Conservation (phyloP, 1,140 invertebrate genomes). For the Cephus cinctus region DNA sequence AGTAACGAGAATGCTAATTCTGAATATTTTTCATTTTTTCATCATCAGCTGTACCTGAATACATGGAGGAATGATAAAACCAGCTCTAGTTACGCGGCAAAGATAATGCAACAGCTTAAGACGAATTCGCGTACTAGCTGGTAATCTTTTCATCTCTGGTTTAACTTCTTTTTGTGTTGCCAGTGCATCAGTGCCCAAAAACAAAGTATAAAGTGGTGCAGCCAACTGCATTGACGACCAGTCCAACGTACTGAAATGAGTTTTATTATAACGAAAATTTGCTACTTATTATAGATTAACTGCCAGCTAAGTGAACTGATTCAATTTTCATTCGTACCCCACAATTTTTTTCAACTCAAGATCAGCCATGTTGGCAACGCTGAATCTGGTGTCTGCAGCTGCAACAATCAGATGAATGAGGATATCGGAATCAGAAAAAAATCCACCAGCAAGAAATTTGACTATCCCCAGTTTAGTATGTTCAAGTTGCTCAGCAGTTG, state of each 20-base stretch:
- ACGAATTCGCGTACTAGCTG: slow-evolving; percentile 78
- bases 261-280: neutral
- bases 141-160: slow-evolving; percentile 66
- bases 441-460: slow-evolving; percentile 76
- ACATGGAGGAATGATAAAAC: slow-evolving; percentile 75
- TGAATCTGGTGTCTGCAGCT: slow-evolving; percentile 82
- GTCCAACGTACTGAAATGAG: slow-evolving; percentile 67
- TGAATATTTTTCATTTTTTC: slow-evolving; percentile 11
- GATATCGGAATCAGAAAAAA: slow-evolving; percentile 74
- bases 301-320: neutral
- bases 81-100: slow-evolving; percentile 75
- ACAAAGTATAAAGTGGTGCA: slow-evolving; percentile 73
- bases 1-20: neutral
- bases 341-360: slow-evolving; percentile 71
- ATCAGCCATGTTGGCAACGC: slow-evolving; percentile 77
- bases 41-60: slow-evolving; percentile 68
- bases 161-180: slow-evolving; percentile 59
- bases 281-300: neutral
- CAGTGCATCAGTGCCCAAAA: slow-evolving; percentile 69
- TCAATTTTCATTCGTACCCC: slow-evolving; percentile 53
- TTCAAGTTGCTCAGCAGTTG: slow-evolving; percentile 81
- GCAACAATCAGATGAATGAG: slow-evolving; percentile 79
- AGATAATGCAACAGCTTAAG: slow-evolving; percentile 84
- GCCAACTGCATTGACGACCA: slow-evolving; percentile 71
- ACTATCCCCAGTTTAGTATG: slow-evolving; percentile 77